Conservation (phyloP, 2,797 vertebrate species). For the Melanogrammus aeglefinus region DNA sequence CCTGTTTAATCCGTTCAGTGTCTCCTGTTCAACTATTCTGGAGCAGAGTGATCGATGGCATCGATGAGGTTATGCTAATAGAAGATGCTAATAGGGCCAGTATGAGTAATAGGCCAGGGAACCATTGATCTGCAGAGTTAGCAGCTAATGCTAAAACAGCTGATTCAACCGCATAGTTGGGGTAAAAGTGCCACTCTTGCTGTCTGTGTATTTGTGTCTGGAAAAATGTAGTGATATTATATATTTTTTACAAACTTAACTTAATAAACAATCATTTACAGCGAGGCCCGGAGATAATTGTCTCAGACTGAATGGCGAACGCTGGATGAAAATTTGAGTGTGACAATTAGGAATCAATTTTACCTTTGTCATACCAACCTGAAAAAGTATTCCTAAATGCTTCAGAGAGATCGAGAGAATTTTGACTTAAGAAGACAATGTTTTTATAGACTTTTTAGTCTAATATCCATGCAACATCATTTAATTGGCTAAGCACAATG, state of each 20-base stretch:
- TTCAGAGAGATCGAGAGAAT: neutral
- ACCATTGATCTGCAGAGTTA: conserved; percentile 71
- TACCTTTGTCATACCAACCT: neutral
- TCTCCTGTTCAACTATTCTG: conserved; percentile 33
- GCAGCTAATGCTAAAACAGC: conserved; percentile 66
- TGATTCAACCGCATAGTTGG: conserved; percentile 68
- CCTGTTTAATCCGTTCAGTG: conserved; percentile 7
- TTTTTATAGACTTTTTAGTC: neutral
- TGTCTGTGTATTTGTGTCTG: conserved; percentile 29
- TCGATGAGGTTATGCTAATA: conserved; percentile 68
- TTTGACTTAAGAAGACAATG: too few species aligned
- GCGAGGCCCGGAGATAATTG: neutral
- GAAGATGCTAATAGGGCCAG: conserved; percentile 62
- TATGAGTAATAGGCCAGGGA: conserved; percentile 64
- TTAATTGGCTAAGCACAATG: neutral
- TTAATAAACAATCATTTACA: neutral
- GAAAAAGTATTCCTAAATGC: neutral
- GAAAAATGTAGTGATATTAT: neutral
- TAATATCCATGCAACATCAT: neutral
- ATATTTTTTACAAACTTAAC: neutral
- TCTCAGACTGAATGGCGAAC: neutral
- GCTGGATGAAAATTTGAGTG: neutral
- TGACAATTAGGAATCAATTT: neutral
- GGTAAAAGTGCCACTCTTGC: conserved; percentile 67
- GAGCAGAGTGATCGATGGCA: conserved; percentile 61